These are phyloP conservation scores for Elephas maximus DNA, from an alignment of 2,113 vertebrate genomes.

Conservation along the genomic window DNA sequence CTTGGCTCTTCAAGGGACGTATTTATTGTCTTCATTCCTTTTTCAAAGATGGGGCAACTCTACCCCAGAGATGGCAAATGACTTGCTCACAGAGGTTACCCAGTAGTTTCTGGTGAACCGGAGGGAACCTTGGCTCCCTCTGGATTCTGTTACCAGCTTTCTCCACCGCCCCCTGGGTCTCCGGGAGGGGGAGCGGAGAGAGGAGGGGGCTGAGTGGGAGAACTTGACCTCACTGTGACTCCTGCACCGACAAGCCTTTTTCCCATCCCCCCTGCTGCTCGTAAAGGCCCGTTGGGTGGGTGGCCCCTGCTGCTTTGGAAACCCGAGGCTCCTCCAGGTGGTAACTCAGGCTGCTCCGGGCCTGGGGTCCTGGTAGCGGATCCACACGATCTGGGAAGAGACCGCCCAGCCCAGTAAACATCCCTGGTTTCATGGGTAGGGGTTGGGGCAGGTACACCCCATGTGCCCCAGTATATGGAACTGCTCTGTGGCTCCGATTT, in stretches of 20 bases:
- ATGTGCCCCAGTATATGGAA: accelerated
- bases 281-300: not conserved
- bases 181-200: not conserved
- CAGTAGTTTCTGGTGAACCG: not conserved
- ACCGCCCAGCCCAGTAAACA: not conserved
- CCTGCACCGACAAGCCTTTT: accelerated
- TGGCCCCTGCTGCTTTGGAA: too few relatives aligned
- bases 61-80: not conserved
- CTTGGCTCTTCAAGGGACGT: accelerated
- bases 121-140: not conserved
- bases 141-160: not conserved
- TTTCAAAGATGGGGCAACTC: not conserved
- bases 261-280: too few relatives aligned
- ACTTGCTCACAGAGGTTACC: not conserved
- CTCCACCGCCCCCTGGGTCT: accelerated
- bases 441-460: too few relatives aligned
- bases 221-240: accelerated
- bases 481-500: not conserved
- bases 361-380: accelerated
- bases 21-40: not conserved
- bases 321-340: not conserved
- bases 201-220: too few relatives aligned
- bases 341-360: not conserved
- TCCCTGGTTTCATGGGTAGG: accelerated
- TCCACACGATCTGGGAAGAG: accelerated